Evolutionary conservation across 1,140 invertebrate genomes (phyloP), one percentile per base, ranked within the genome.

Genomic region (Druon quercuslanigerum): DNA sequence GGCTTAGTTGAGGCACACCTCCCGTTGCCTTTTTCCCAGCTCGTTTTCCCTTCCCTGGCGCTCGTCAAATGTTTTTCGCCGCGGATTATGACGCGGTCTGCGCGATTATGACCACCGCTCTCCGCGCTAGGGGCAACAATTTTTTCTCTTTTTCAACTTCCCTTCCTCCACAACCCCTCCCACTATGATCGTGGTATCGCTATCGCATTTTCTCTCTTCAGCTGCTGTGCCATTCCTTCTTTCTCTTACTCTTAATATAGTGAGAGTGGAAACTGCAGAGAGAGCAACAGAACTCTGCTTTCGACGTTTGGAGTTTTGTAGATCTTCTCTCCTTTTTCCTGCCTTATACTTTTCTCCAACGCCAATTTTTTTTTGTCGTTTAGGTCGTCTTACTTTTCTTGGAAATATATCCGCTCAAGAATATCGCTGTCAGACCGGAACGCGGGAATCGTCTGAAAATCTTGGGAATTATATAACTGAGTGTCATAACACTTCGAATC

Each of bases 11-110:
- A 25, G 60, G 56, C 84, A 83, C 87, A 82, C 86, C 86, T 78
- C 57, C 70, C 79, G 85, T 78, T 84, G 84, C 86, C 86, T 85
- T 84, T 88, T 88, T 87, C 86, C 85, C 86, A 85, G 84, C 83
- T 80, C 51, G 75, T 40, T 74, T 78, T 80, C 79, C 84, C 81
- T 78, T 81, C 76, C 75, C 81, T 76, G 77, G 79, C 73, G 84
- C 85, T 90, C 88, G 86, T 90, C 88, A 90, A 91, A 90, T 87
- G 90, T 91, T 90, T 91, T 91, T 90, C 88, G 88, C 88, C 89
- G 85, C 88, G 87, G 90, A 91, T 91, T 91, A 91, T 91, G 89
- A 91, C 90, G 89, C 90, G 89, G 86, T 87, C 89, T 91, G 90
- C 86, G 90, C 89, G 90, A 91, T 91, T 91, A 91, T 88, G 87